phyloP scores from a whole-genome alignment of 1,140 invertebrate species.

The Micrasema minimum region DNA sequence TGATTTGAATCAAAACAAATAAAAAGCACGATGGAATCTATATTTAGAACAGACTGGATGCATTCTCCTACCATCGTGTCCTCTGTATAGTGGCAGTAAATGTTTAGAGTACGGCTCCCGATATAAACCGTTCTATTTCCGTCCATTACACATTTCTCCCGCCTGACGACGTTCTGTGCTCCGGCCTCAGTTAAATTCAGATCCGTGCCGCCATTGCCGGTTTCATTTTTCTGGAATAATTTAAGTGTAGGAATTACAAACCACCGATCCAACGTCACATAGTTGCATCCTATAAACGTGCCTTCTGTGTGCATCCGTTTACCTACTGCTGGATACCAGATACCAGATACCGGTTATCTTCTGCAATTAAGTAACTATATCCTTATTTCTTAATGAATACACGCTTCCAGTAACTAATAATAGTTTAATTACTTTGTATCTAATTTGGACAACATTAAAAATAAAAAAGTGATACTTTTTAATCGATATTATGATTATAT shows the following conservation, averaged over 20 bases:
- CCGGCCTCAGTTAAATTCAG: slow-evolving; percentile 37
- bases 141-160: slow-evolving; percentile 32
- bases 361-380: slow-evolving; percentile 19
- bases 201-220: slow-evolving; percentile 33
- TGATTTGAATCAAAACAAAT: too few species aligned
- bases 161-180: neutral
- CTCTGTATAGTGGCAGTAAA: neutral
- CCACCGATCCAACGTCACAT: slow-evolving; percentile 22
- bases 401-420: neutral
- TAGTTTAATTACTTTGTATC: too few species aligned
- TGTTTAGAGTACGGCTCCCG: slow-evolving; percentile 13
- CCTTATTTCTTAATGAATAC: neutral
- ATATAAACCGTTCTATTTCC: slow-evolving; percentile 28
- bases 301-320: slow-evolving; percentile 22
- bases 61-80: neutral
- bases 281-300: slow-evolving; percentile 26
- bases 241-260: slow-evolving; percentile 11
- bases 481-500: too few species aligned
- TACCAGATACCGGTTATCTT: neutral
- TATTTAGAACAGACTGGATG: neutral
- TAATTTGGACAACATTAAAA: too few species aligned
- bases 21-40: neutral
- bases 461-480: too few species aligned
- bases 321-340: neutral
- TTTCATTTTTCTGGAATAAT: slow-evolving; percentile 35